Evolutionary conservation across 1,140 invertebrate species (phyloP), one percentile per base, ranked within the genome.

Genomic region (Harlomillsia oculata): DNA sequence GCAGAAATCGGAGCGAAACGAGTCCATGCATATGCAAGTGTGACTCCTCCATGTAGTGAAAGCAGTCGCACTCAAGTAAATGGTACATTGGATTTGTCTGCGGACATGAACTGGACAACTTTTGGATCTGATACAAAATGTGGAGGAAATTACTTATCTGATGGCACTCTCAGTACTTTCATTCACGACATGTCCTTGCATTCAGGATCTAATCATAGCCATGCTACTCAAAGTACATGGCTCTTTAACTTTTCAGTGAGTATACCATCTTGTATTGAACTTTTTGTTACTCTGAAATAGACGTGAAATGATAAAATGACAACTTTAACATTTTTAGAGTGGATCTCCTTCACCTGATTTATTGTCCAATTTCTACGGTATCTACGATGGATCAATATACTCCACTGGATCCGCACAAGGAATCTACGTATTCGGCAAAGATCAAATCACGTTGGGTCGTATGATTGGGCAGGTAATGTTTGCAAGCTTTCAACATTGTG

Each of bases 401-500:
- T 64, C 62, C 11, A 55, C 45, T 1, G 54, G 58, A 18, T 62
- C 64, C 1, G 64, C 64, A 29, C 56, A 56, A 52, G 64, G 60
- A 57, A 65, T 65, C 43, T 65, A 65, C 36, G 64, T 56, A 23
- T 65, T 65, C 41, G 58, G 53, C 11, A 62, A 60, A 21, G 54
- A 65, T 54, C 64, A 65, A 60, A 51, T 65, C 16, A 58, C 54
- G 13, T 56, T 81, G 3, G 78, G 79, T 68, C 76, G 76, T 5
- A 71, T 72, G 57, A 78, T 82, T 54, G 80, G 80, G 25, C 76
- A 80, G 69, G 74, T 74, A 68, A n/a, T n/a, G n/a, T n/a, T n/a
- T n/a, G n/a, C n/a, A n/a, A n/a, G n/a, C n/a, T n/a, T n/a, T n/a
- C n/a, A n/a, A n/a, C n/a, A n/a, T n/a, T n/a, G n/a, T n/a, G n/a